These are phyloP conservation scores for Graptemys geographica DNA, from an alignment of 2,797 vertebrate species.

Conservation along the genomic window DNA sequence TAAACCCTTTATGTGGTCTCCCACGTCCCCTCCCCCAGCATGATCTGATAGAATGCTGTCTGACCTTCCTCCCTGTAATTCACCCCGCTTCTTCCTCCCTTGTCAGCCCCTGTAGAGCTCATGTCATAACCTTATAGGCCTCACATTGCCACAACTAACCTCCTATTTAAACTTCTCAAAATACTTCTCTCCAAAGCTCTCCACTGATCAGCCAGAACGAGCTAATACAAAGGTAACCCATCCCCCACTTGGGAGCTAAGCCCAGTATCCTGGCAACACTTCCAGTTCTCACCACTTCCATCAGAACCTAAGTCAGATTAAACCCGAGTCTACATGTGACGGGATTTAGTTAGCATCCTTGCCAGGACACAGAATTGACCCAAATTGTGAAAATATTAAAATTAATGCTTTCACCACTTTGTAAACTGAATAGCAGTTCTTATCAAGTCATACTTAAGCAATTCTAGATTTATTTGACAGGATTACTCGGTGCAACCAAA, in stretches of 20 bases:
- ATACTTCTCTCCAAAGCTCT: slow-evolving; percentile 2
- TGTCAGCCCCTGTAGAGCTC: background rate
- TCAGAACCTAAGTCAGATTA: background rate
- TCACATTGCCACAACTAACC: background rate
- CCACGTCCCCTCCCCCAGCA: background rate
- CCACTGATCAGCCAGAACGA: background rate
- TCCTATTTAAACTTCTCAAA: background rate
- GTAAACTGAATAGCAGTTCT: background rate
- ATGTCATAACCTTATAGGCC: background rate
- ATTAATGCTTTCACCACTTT: background rate
- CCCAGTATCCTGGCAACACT: background rate
- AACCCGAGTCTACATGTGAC: background rate
- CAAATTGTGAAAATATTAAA: background rate
- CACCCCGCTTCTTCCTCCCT: background rate
- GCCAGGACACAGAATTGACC: background rate
- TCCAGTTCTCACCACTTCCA: background rate
- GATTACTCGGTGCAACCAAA: slow-evolving; percentile 20
- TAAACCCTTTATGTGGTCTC: background rate
- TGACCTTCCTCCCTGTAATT: background rate
- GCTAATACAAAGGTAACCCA: background rate
- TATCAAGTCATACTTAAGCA: background rate
- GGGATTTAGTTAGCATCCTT: background rate
- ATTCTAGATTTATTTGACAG: background rate
- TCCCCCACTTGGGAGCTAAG: background rate
- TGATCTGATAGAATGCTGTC: background rate